Conservation (phyloP, 2,113 vertebrate species). For the Galbula dea region DNA sequence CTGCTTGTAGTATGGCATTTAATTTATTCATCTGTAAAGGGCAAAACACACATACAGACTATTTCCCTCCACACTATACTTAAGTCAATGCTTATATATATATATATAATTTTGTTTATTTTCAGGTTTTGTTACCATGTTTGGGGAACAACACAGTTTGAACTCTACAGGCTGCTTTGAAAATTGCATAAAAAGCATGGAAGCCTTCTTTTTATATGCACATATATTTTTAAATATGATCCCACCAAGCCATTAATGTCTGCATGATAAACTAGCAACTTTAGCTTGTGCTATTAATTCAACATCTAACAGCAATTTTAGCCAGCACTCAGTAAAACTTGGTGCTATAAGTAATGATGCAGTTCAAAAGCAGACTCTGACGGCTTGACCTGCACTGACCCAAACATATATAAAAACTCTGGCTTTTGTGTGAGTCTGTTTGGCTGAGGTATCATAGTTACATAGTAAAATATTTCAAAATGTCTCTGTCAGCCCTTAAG, state of each 20-base stretch:
- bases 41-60: neutral
- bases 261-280: conserved; percentile 32
- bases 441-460: neutral
- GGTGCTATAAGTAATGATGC: neutral
- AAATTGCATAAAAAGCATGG: neutral
- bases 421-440: neutral
- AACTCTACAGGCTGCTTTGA: neutral
- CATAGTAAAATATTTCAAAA: neutral
- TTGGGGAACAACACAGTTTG: neutral
- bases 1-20: neutral
- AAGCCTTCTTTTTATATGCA: neutral
- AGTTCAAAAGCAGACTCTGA: conserved; percentile 13
- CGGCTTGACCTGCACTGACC: conserved; percentile 24
- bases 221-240: conserved; percentile 40
- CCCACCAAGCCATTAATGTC: conserved; percentile 35
- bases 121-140: neutral
- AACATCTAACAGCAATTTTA: neutral
- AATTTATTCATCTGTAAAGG: conserved; percentile 14
- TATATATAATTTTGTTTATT: neutral
- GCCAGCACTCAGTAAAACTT: neutral
- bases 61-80: neutral
- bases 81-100: neutral
- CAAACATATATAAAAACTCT: neutral
- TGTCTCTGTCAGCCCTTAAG: neutral
- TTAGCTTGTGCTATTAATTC: conserved; percentile 34